A percentile compares a stretch with the other conserved stretches of the same genome.
Evolutionary conservation across 2,888 invertebrate species (phyloP).

Genomic region (Hesperia comma): DNA sequence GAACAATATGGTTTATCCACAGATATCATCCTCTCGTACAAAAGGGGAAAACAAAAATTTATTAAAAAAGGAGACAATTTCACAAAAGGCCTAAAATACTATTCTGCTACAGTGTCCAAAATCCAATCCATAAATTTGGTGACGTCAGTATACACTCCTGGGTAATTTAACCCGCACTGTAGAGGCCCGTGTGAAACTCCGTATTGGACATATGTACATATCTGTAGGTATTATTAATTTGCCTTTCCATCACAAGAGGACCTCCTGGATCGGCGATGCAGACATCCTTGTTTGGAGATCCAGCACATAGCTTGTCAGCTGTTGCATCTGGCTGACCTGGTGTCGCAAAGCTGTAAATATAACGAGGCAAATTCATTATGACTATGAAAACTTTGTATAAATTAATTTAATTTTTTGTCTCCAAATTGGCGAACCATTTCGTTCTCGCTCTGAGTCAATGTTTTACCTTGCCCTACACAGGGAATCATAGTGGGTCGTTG

Average conservation of each 20-base stretch:
- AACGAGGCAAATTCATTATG: too few relatives aligned
- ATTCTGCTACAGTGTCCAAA: constrained; percentile 47
- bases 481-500: too few relatives aligned
- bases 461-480: too few relatives aligned
- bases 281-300: constrained; percentile 78
- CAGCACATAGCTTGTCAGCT: constrained; percentile 57
- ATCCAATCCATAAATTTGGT: constrained; percentile 69
- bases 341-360: constrained; percentile 5
- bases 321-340: constrained; percentile 8
- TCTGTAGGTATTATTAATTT: constrained; percentile 32
- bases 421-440: too few relatives aligned
- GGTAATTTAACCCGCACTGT: constrained; percentile 55
- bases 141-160: constrained; percentile 70
- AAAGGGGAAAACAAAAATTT: too few relatives aligned
- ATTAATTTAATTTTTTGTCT: too few relatives aligned
- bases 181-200: constrained; percentile 49
- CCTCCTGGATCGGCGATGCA: constrained; percentile 87
- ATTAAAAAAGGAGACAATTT: background rate
- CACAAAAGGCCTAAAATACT: background rate
- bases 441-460: too few relatives aligned
- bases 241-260: constrained; percentile 73
- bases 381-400: too few relatives aligned
- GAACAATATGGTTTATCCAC: too few relatives aligned
- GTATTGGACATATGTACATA: constrained; percentile 49
- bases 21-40: too few relatives aligned